Percentiles rank a stretch among this genome's conserved stretches.
Evolutionary conservation across 2,113 vertebrate genomes (phyloP).

Genomic region (Tretioscincus oriximinensis): DNA sequence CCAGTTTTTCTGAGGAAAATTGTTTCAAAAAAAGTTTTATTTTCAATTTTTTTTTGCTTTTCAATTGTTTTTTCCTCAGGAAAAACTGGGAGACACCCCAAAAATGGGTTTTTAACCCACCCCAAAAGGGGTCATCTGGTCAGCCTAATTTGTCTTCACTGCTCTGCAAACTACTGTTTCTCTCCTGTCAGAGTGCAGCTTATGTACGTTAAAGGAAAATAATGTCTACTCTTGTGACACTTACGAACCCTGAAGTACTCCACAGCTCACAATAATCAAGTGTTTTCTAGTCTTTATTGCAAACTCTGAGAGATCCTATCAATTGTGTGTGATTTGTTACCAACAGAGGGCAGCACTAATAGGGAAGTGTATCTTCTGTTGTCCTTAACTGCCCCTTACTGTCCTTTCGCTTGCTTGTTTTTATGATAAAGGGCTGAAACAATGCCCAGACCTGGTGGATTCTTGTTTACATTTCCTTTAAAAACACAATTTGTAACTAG

Average conservation of each 20-base stretch:
- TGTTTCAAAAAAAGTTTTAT: no score
- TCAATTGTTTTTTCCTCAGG: no score
- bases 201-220: not conserved
- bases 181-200: not conserved
- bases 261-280: fast-evolving
- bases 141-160: no score
- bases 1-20: no score
- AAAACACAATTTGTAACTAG: not conserved
- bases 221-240: not conserved
- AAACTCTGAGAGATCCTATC: not conserved
- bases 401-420: not conserved
- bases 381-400: constrained; percentile 6
- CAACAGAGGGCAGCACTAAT: constrained; percentile 46
- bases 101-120: no score
- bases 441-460: not conserved
- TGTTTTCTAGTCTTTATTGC: fast-evolving
- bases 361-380: not conserved
- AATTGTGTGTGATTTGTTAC: not conserved
- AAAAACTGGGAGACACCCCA: no score
- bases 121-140: no score
- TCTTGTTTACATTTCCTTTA: not conserved
- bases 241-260: not conserved
- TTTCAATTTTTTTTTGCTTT: no score
- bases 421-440: constrained; percentile 18
- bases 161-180: no score